These are phyloP conservation scores for Halictus rubicundus DNA, from an alignment of 1,140 invertebrate genomes.

Conservation along the genomic window DNA sequence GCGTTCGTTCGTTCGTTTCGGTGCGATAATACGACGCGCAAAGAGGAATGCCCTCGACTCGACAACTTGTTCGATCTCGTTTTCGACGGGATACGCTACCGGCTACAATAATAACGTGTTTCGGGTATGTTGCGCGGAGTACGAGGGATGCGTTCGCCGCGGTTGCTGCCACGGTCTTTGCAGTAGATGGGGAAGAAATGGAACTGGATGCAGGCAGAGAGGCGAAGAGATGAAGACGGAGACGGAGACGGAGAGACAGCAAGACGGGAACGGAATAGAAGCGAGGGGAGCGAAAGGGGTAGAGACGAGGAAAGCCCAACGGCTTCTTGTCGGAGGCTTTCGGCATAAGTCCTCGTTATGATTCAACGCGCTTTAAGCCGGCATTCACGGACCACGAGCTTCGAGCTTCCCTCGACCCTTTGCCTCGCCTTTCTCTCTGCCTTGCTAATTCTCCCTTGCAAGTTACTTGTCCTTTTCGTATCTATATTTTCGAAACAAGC, in stretches of 20 bases:
- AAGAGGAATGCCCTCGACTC: no score
- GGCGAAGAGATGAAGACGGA: neutral
- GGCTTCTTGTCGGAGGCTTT: constrained; percentile 75
- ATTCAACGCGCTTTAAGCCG: constrained; percentile 78
- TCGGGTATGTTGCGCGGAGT: no score
- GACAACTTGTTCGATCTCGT: no score
- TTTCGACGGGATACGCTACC: no score
- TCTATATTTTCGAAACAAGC: constrained; percentile 68
- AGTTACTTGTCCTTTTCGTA: constrained; percentile 62
- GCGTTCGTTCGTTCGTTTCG: no score
- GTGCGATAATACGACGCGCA: no score
- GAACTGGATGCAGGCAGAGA: no score
- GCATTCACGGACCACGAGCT: constrained; percentile 67
- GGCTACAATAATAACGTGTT: no score
- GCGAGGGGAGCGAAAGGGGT: constrained; percentile 5
- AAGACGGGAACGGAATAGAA: constrained; percentile 19
- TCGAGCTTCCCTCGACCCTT: constrained; percentile 52
- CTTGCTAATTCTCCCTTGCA: constrained; percentile 69
- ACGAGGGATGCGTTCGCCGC: no score
- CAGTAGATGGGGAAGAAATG: no score
- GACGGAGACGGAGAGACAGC: constrained; percentile 8
- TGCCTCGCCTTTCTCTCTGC: constrained; percentile 25
- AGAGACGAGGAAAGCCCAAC: constrained; percentile 34
- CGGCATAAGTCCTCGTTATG: constrained; percentile 78
- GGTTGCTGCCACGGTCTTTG: no score